A percentile compares a stretch with the other conserved stretches of the same genome.
Evolutionary conservation across 2,888 invertebrate genomes (phyloP).

Genomic region (Eupithecia exiguata): DNA sequence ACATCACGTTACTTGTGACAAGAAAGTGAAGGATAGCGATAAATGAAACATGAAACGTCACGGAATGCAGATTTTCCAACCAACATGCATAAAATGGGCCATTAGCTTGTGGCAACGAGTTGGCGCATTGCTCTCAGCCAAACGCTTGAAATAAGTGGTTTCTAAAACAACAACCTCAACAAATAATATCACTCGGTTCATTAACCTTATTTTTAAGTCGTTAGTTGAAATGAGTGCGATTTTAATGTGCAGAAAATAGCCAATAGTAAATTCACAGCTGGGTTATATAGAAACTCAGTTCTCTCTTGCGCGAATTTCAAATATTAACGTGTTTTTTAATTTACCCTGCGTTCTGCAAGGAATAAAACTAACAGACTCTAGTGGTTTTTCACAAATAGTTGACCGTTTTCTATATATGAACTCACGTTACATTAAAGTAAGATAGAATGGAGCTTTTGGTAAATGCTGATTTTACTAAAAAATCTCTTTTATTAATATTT

Average conservation of each 20-base stretch:
- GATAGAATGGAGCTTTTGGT: no score
- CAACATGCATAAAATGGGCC: conserved; percentile 2
- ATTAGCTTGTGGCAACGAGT: not conserved
- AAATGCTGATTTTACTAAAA: no score
- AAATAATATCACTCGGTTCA: not conserved
- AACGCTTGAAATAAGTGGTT: not conserved
- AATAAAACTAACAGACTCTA: no score
- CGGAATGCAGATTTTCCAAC: conserved; percentile 1
- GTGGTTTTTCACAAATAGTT: no score
- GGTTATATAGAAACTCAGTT: no score
- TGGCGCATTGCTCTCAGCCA: not conserved
- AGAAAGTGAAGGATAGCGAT: not conserved
- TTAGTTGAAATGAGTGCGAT: not conserved
- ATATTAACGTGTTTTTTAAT: no score
- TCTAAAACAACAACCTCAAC: not conserved
- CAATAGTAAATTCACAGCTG: not conserved
- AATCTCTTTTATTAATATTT: no score
- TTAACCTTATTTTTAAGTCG: not conserved
- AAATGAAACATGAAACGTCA: not conserved
- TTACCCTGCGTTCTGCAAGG: no score
- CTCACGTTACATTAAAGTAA: no score
- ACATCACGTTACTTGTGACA: not conserved
- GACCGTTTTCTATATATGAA: no score
- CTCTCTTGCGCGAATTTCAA: no score
- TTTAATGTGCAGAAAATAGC: not conserved